Conservation (phyloP, 2,113 vertebrate genomes). For the Microtus oregoni region DNA sequence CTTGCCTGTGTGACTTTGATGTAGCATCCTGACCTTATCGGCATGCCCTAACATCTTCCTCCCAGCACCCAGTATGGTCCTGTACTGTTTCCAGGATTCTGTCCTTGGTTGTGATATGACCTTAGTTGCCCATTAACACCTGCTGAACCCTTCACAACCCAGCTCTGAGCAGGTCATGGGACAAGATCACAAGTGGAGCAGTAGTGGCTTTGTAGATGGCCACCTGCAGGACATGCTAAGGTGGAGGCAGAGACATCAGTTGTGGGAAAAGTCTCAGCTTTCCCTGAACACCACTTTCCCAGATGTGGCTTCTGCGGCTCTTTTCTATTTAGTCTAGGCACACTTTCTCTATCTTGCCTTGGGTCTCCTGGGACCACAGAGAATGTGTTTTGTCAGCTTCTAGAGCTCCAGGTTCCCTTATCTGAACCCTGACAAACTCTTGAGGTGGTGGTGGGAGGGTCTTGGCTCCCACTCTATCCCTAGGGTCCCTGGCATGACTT, state of each 20-base stretch:
- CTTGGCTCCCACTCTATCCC: background rate
- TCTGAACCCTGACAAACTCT: background rate
- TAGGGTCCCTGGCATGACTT: background rate
- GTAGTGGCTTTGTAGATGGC: background rate
- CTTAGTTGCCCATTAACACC: background rate
- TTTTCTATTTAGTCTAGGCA: background rate
- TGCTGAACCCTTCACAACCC: background rate
- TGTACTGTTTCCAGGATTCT: fast-evolving
- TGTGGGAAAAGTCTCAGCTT: background rate
- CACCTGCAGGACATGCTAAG: background rate
- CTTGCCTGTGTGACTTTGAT: background rate
- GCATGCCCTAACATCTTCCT: background rate
- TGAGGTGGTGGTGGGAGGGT: background rate
- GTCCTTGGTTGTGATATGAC: background rate
- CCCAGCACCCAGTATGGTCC: background rate
- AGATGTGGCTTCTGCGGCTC: background rate
- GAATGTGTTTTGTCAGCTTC: background rate
- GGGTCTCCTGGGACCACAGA: background rate
- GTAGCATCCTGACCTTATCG: background rate
- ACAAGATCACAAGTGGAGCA: background rate
- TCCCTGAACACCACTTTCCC: background rate
- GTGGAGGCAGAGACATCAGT: background rate
- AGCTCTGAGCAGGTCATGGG: background rate
- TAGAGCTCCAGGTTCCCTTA: background rate
- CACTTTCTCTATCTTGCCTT: background rate